A percentile compares a stretch with the other conserved stretches of the same genome.
Evolutionary conservation across 2,888 invertebrate genomes (phyloP).

Genomic region (Diploptera punctata): DNA sequence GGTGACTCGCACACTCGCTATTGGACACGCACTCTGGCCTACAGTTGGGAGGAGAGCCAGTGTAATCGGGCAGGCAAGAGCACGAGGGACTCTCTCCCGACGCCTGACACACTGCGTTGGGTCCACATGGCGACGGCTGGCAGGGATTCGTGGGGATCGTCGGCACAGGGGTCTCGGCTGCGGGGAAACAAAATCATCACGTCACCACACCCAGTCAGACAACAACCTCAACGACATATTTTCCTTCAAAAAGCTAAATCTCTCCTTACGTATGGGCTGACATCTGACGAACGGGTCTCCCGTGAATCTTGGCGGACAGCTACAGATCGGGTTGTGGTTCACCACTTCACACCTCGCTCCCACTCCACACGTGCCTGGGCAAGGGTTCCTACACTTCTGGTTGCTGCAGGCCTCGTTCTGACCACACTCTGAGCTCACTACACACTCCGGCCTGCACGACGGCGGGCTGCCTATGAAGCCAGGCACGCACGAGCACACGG

Average conservation of each 20-base stretch:
- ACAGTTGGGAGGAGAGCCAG: slow-evolving; percentile 80
- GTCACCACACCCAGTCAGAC: neutral
- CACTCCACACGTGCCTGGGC: slow-evolving; percentile 64
- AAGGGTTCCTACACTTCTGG: slow-evolving; percentile 61
- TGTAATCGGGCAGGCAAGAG: slow-evolving; percentile 68
- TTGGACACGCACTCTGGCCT: slow-evolving; percentile 74
- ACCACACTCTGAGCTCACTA: slow-evolving; percentile 60
- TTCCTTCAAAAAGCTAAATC: too few relatives aligned
- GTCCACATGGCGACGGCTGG: slow-evolving; percentile 54
- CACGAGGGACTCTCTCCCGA: slow-evolving; percentile 77
- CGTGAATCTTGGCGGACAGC: slow-evolving; percentile 69
- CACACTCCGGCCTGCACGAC: slow-evolving; percentile 60
- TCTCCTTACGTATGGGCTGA: slow-evolving; percentile 56
- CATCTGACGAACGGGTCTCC: slow-evolving; percentile 80
- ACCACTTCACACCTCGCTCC: slow-evolving; percentile 74
- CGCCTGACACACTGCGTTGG: slow-evolving; percentile 68
- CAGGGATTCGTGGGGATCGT: slow-evolving; percentile 52
- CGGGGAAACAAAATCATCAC: neutral
- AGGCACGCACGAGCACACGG: slow-evolving; percentile 58
- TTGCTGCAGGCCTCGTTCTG: slow-evolving; percentile 60
- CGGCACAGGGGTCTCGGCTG: slow-evolving; percentile 50
- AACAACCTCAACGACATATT: neutral
- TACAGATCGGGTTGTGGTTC: slow-evolving; percentile 80
- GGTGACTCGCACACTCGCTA: slow-evolving; percentile 71
- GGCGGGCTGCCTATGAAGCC: slow-evolving; percentile 60